Evolutionary conservation across 2,113 vertebrate species (phyloP).

Genomic region (Sinocyclocheilus rhinocerous): DNA sequence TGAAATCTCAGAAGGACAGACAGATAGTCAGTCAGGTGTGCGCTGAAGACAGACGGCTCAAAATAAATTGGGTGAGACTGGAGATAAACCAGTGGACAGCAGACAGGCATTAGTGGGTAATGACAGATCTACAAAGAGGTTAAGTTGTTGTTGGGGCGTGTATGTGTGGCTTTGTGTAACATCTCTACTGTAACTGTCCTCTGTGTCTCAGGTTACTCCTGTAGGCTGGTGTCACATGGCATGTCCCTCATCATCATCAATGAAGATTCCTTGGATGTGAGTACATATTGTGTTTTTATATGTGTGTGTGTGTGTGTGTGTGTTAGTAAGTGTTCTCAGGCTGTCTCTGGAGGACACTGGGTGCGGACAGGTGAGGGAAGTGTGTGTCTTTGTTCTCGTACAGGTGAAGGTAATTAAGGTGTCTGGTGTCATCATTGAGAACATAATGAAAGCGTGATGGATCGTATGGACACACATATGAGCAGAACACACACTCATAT

Average conservation of each 20-base stretch:
- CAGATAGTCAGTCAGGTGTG: slow-evolving; percentile 13
- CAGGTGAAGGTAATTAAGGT: slow-evolving; percentile 78
- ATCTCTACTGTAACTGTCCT: slow-evolving; percentile 27
- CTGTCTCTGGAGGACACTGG: slow-evolving; percentile 36
- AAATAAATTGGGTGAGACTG: slow-evolving; percentile 12
- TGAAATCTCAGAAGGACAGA: slow-evolving; percentile 22
- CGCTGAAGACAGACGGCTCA: slow-evolving; percentile 18
- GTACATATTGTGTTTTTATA: slow-evolving; percentile 67
- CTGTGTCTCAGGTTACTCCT: slow-evolving; percentile 88
- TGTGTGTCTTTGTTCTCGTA: slow-evolving; percentile 70
- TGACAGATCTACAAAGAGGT: slow-evolving; percentile 36
- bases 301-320: slow-evolving; percentile 30
- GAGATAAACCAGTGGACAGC: slow-evolving; percentile 27
- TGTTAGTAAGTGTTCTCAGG: not conserved
- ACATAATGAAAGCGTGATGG: slow-evolving; percentile 64
- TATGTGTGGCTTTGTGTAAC: slow-evolving; percentile 27
- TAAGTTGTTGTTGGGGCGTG: slow-evolving; percentile 31
- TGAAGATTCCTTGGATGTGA: slow-evolving; percentile 95
- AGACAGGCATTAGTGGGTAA: slow-evolving; percentile 16
- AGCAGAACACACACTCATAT: slow-evolving; percentile 39
- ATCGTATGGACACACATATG: slow-evolving; percentile 41
- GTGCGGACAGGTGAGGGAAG: slow-evolving; percentile 48
- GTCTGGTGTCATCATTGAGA: slow-evolving; percentile 74
- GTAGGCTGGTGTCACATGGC: slow-evolving; percentile 89
- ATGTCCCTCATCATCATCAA: slow-evolving; percentile 98